Base-by-base conservation (phyloP, 1,140 invertebrate species). In the Macrostomum lignano region DNA sequence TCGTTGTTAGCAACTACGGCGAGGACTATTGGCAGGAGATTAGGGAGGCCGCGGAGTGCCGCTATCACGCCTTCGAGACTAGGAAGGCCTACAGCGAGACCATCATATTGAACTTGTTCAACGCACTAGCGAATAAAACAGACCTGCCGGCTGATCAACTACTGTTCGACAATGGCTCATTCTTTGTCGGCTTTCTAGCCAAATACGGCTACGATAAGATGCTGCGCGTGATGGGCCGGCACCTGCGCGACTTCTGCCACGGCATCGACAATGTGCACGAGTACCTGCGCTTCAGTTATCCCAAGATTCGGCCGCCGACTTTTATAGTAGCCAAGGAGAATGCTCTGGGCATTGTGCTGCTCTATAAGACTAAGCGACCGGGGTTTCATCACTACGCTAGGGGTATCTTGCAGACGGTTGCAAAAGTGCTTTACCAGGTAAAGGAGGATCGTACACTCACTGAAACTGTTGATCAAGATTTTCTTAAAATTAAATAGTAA, bases 191-290 rank as follows among this genome's bases (percentile, higher is more conserved):
- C 41, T 79, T 73, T 51, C 78, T 77, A 49, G 72, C 67, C 38
- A 72, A 73, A 49, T 72, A 74, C 44, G 74, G 72, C 63, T 79
- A 78, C 43, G 74, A 74, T 42, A 69, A 67, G 38, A 72, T 74
- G 45, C 68, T 79, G 37, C 36, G 41, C 9, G 69, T 74, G 1
- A 75, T 73, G 0, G 76, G 76, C 1, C 62, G 75, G 11, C 71
- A 74, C 46, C 79, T 78, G 46, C 71, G 72, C 36, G 75, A 79
- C 41, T 81, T 82, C 48, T 58, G 81, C 20, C 69, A 76, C 49
- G 76, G 68, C 17, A 74, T 82, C 17, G 75, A 82, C 51, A 79
- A 76, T 46, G 72, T 82, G 25, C 76, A 81, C 48, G 67, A 75
- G 47, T 72, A 74, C 39, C 77, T 79, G 67, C 62, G 74, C 37